Evolutionary conservation across 2,888 invertebrate species (phyloP).

Genomic region (Cerastis leucographa): DNA sequence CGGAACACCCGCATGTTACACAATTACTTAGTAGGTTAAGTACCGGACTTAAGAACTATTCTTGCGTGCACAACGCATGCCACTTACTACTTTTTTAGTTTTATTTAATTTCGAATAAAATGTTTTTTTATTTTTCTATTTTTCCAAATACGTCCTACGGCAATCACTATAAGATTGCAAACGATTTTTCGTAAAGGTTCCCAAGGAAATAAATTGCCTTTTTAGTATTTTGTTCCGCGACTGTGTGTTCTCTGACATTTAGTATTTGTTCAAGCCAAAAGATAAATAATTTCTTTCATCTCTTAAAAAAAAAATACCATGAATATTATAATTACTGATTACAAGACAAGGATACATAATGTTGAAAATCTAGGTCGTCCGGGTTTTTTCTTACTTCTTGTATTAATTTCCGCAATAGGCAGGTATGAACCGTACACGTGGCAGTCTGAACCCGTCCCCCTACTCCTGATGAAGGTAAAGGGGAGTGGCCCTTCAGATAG

Average conservation of each 20-base stretch:
- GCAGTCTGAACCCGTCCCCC: background rate
- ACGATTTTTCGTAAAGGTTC: background rate
- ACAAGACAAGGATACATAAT: slow-evolving; percentile 7
- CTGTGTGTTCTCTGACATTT: background rate
- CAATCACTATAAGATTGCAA: background rate
- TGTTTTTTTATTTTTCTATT: no score
- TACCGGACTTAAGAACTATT: no score
- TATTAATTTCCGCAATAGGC: slow-evolving; percentile 16
- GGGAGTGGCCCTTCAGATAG: background rate
- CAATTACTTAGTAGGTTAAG: background rate
- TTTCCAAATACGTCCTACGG: background rate
- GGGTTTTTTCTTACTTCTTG: slow-evolving; percentile 37
- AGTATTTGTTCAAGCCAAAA: background rate
- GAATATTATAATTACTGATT: slow-evolving; percentile 28
- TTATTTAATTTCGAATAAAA: no score
- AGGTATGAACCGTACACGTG: slow-evolving; percentile 44
- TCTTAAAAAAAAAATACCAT: slow-evolving; percentile 7
- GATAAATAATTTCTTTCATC: background rate
- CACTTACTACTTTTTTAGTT: background rate
- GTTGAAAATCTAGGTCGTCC: slow-evolving; percentile 14
- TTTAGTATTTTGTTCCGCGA: background rate
- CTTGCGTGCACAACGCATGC: background rate
- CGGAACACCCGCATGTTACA: background rate
- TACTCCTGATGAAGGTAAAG: no score
- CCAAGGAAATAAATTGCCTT: background rate